Evolutionary conservation across 2,113 vertebrate species (phyloP).

Genomic region (Plestiodon gilberti): DNA sequence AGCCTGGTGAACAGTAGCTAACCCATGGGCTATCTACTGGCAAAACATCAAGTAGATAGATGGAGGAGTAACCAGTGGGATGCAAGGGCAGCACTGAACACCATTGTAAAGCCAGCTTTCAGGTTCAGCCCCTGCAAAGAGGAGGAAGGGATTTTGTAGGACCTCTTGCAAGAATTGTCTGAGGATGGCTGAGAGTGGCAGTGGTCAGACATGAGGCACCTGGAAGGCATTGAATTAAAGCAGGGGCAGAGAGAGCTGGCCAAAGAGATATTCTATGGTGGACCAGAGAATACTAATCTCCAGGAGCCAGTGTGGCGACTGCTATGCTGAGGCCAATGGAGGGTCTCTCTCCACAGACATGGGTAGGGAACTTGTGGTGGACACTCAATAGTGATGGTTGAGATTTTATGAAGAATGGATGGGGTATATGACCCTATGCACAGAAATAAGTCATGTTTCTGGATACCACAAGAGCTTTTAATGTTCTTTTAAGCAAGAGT

Average conservation of each 20-base stretch:
- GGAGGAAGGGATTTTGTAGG: neutral
- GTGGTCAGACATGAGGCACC: neutral
- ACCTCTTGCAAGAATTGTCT: neutral
- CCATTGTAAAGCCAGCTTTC: neutral
- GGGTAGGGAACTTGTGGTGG: neutral
- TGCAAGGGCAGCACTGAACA: neutral
- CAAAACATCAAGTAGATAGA: neutral
- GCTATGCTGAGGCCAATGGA: neutral
- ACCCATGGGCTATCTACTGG: neutral
- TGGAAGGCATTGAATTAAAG: neutral
- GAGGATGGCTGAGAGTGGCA: neutral
- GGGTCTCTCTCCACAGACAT: too few species aligned
- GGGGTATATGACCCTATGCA: neutral
- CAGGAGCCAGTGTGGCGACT: neutral
- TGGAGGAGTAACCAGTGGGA: neutral
- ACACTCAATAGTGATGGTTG: neutral
- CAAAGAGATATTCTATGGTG: neutral
- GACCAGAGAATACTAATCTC: neutral
- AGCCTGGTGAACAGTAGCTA: too few species aligned
- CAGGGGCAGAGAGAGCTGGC: neutral
- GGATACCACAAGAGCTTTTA: neutral
- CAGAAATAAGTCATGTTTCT: neutral
- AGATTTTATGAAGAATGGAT: neutral
- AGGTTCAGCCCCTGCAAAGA: neutral
- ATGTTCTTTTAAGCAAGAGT: neutral